phyloP scores from a whole-genome alignment of 1,140 invertebrate genomes.

The Sesamia nonagrioides region DNA sequence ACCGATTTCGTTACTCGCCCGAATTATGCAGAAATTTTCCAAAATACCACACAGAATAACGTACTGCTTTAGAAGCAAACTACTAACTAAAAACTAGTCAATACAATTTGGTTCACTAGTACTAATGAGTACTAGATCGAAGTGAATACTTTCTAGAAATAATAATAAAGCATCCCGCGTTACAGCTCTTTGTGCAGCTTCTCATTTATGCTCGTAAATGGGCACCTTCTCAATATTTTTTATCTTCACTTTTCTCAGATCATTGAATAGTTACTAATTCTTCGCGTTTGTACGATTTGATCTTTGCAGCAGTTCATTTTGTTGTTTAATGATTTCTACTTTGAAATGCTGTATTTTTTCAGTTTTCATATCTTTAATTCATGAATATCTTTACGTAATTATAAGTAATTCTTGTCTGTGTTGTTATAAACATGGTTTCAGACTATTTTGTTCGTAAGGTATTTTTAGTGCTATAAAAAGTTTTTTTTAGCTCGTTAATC shows the following conservation, averaged over 20 bases:
- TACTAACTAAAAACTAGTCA: too few relatives aligned
- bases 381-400: too few relatives aligned
- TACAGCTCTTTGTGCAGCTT: not conserved
- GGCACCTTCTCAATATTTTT: constrained; percentile 26
- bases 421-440: too few relatives aligned
- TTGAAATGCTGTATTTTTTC: not conserved
- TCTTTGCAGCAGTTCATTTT: constrained; percentile 6
- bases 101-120: not conserved
- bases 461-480: too few relatives aligned
- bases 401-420: too few relatives aligned
- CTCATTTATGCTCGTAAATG: not conserved
- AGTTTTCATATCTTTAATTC: not conserved
- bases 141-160: not conserved
- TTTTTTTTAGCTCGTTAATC: too few relatives aligned
- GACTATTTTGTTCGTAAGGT: too few relatives aligned
- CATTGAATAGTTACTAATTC: constrained; percentile 46
- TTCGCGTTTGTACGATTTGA: constrained; percentile 10
- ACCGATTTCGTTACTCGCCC: too few relatives aligned
- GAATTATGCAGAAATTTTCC: not conserved
- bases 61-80: not conserved
- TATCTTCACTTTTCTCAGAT: constrained; percentile 35
- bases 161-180: not conserved
- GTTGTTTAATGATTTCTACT: constrained; percentile 19
- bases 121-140: constrained; percentile 15
- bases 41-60: not conserved